Evolutionary conservation across 1,140 invertebrate genomes (phyloP).

Genomic region (Brachionus paranguensis): DNA sequence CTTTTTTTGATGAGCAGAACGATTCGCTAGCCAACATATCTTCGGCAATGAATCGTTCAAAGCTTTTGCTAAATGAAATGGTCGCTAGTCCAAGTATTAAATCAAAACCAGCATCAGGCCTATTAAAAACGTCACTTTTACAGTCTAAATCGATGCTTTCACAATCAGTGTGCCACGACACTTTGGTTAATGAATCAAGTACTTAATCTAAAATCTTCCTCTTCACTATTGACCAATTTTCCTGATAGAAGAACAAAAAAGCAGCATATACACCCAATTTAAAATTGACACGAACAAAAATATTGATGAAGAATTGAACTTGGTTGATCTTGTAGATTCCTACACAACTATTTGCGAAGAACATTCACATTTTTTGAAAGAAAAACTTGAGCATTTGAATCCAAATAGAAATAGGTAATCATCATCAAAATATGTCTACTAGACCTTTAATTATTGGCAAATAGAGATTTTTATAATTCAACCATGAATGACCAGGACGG

Average conservation of each 20-base stretch:
- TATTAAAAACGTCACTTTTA: neutral
- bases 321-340: slow-evolving; percentile 8
- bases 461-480: neutral
- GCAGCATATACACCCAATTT: slow-evolving; percentile 34
- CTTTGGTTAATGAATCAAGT: neutral
- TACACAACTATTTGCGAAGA: neutral
- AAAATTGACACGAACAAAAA: slow-evolving; percentile 36
- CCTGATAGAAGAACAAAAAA: neutral
- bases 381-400: slow-evolving; percentile 13
- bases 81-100: neutral
- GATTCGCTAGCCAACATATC: slow-evolving; percentile 8
- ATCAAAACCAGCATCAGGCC: neutral
- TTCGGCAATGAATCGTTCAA: slow-evolving; percentile 34
- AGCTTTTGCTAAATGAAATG: slow-evolving; percentile 32
- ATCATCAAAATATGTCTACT: neutral
- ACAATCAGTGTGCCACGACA: neutral
- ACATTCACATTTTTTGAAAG: slow-evolving; percentile 18
- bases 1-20: slow-evolving; percentile 35
- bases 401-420: slow-evolving; percentile 2
- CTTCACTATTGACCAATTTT: neutral
- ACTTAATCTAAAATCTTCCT: neutral
- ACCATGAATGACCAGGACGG: neutral
- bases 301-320: slow-evolving; percentile 31
- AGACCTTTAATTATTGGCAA: neutral
- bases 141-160: neutral